A percentile compares a stretch with the other conserved stretches of the same genome.
Evolutionary conservation across 2,113 vertebrate species (phyloP).

Genomic region (Callipepla californica): DNA sequence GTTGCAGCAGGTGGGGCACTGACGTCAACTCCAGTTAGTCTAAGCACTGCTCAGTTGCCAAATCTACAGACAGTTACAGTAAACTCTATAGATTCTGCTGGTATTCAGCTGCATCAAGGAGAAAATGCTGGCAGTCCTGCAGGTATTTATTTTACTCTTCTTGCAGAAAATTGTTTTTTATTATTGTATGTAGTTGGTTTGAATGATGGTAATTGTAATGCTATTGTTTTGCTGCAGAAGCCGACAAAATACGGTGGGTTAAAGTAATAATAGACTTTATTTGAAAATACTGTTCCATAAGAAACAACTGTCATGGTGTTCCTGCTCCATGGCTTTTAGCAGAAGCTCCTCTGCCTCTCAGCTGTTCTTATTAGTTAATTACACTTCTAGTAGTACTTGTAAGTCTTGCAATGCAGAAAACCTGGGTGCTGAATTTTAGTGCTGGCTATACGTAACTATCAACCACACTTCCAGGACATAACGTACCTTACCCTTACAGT

Average conservation of each 20-base stretch:
- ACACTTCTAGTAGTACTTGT: neutral
- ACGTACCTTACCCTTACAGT: neutral
- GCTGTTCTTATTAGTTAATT: neutral
- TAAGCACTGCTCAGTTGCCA: constrained; percentile 93
- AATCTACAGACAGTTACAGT: constrained; percentile 98
- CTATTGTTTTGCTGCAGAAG: neutral
- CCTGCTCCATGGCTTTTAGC: neutral
- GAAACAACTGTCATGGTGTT: neutral
- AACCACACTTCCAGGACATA: neutral
- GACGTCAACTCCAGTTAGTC: constrained; percentile 88
- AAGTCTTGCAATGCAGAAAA: neutral
- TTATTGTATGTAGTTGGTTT: constrained; percentile 30
- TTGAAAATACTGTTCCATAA: neutral
- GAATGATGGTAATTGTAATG: neutral
- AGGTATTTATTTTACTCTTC: constrained; percentile 83
- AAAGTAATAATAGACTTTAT: neutral
- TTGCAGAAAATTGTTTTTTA: constrained; percentile 4
- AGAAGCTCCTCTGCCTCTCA: neutral
- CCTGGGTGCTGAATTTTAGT: neutral
- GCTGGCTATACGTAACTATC: neutral
- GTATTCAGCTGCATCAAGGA: constrained; percentile 89
- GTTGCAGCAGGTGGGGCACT: constrained; percentile 86
- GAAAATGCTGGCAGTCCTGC: constrained; percentile 88
- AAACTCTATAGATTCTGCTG: constrained; percentile 91
- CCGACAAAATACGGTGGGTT: neutral